phyloP scores from a whole-genome alignment of 2,113 vertebrate genomes.

The Paradoxurus hermaphroditus region DNA sequence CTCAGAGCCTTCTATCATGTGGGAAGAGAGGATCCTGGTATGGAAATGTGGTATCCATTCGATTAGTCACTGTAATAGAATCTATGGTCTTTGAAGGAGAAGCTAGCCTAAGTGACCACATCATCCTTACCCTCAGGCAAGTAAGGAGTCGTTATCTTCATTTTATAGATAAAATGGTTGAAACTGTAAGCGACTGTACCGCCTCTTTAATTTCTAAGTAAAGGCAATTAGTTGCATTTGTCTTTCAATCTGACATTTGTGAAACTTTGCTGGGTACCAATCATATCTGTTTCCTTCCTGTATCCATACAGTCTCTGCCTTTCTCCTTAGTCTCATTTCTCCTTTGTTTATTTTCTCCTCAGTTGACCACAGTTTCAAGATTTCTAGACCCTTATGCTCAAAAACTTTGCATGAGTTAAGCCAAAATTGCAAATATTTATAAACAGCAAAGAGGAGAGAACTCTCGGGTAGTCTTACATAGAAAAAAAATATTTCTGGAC shows the following conservation, averaged over 20 bases:
- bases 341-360: background rate
- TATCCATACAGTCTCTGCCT: background rate
- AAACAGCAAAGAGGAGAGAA: background rate
- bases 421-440: background rate
- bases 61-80: background rate
- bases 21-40: background rate
- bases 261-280: background rate
- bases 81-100: background rate
- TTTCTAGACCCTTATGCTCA: background rate
- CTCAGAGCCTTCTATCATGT: background rate
- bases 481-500: background rate
- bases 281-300: background rate
- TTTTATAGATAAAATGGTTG: background rate
- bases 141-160: background rate
- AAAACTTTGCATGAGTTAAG: background rate
- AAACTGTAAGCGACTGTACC: background rate
- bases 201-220: background rate
- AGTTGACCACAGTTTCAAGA: background rate
- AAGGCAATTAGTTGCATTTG: background rate
- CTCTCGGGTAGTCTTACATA: background rate
- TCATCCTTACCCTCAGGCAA: background rate
- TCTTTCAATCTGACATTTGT: background rate
- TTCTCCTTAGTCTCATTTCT: background rate
- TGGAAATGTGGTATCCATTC: background rate
- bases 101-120: background rate